A percentile compares a stretch with the other conserved stretches of the same genome.
These are phyloP conservation scores for Pardalotus punctatus DNA, from an alignment of 2,113 vertebrate species.

Conservation along the genomic window DNA sequence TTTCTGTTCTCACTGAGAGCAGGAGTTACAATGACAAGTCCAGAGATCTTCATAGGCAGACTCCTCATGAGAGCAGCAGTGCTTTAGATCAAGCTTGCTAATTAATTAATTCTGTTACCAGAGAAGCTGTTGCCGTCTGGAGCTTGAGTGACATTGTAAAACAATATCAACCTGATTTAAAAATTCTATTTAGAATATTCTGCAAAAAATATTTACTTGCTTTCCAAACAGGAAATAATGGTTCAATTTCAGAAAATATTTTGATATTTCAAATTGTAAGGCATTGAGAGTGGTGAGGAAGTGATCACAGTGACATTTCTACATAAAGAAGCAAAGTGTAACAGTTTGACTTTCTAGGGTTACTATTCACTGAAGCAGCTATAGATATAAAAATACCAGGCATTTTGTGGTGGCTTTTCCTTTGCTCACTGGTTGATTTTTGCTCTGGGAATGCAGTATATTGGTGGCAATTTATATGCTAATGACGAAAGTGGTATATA, in stretches of 20 bases:
- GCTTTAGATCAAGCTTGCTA: not conserved
- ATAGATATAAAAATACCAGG: not conserved
- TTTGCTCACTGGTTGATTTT: not conserved
- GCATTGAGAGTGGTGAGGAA: not conserved
- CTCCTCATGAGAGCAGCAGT: not conserved
- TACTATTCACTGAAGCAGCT: not conserved
- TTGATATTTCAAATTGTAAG: not conserved
- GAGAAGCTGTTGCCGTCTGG: not conserved
- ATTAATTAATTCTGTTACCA: not conserved
- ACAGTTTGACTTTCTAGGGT: not conserved
- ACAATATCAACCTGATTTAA: not conserved
- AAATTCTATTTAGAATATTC: not conserved
- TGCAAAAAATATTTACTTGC: not conserved
- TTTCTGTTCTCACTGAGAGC: not conserved
- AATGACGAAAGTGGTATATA: constrained; percentile 20
- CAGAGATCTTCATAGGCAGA: not conserved
- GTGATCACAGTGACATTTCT: not conserved
- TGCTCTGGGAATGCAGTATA: constrained; percentile 1
- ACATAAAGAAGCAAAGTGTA: not conserved
- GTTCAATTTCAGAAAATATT: not conserved
- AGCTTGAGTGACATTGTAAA: not conserved
- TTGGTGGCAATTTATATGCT: constrained; percentile 39
- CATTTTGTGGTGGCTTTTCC: not conserved
- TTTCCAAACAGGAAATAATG: not conserved
- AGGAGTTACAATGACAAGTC: not conserved